Evolutionary conservation across 2,797 vertebrate species (phyloP), one percentile per base, ranked within the genome.

Genomic region (Poecilia velifera): DNA sequence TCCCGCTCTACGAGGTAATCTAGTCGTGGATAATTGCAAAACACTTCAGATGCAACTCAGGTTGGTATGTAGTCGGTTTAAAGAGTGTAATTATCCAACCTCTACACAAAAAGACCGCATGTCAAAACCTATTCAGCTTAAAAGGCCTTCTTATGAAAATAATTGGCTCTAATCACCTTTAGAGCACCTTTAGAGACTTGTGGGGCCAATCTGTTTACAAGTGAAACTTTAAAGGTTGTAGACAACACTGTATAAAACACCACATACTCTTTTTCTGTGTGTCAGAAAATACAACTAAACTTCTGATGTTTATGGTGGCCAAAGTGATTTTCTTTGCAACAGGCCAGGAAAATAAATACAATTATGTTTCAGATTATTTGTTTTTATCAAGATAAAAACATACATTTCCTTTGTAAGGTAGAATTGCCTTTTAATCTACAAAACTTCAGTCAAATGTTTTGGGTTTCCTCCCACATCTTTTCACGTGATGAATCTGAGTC

Each of bases 61-160:
- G 39, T 76, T 72, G 55, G 46, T 22, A 3, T 72, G 41, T 62
- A 34, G 22, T 72, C 25, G 34, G 75, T 78, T 78, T 76, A 34
- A 59, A 20, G 34, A n/a, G 43, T 45, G 51, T 59, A 59, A 78
- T 59, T 78, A 57, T 55, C 45, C 34, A 66, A 4, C 36, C 39
- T 13, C 51, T n/a, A n/a, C 62, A 41, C 8, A 28, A 41, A 68
- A 18, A 47, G 20, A 22, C 34, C 18, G 20, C 34, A 66, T 66
- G 62, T 20, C 20, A 68, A 68, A 39, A 68, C 20, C 6, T 4
- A 41, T 41, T 68, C 9, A 25, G 36, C 64, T 68, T 25, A 68
- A 68, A 68, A 4, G 64, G 0, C 22, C 4, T 25, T 12, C 39
- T 25, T 10, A 28, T 41, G 20, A 39, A 68, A 68, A 68, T 41